phyloP scores from a whole-genome alignment of 2,797 vertebrate species.

The Dicrostonyx torquatus region DNA sequence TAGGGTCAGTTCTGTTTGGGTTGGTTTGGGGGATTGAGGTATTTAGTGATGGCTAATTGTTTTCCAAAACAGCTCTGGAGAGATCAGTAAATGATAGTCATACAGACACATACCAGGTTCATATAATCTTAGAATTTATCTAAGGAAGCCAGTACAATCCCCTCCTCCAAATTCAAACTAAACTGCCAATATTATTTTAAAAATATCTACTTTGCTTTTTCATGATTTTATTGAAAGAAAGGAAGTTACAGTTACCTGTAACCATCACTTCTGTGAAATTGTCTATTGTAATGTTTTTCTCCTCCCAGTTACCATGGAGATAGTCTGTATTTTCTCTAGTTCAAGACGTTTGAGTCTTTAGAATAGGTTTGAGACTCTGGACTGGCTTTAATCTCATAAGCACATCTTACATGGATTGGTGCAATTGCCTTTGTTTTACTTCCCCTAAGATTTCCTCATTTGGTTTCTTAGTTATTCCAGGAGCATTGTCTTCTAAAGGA shows the following conservation, averaged over 20 bases:
- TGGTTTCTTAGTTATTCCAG: neutral
- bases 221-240: slow-evolving; percentile 55
- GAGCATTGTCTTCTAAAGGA: slow-evolving; percentile 39
- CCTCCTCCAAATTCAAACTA: neutral
- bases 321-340: neutral
- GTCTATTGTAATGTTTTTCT: slow-evolving; percentile 15
- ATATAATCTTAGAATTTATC: neutral
- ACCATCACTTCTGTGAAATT: neutral
- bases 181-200: neutral
- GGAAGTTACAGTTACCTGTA: slow-evolving; percentile 30
- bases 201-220: slow-evolving; percentile 40
- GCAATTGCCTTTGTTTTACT: neutral
- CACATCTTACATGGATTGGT: neutral
- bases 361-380: neutral
- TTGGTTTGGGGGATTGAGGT: neutral
- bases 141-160: neutral
- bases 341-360: slow-evolving; percentile 16
- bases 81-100: slow-evolving; percentile 15
- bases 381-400: neutral
- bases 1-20: neutral
- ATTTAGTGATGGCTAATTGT: slow-evolving; percentile 27
- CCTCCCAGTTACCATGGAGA: slow-evolving; percentile 26
- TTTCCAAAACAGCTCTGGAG: slow-evolving; percentile 52
- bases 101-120: neutral
- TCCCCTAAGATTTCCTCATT: neutral